A percentile compares a stretch with the other conserved stretches of the same genome.
Conservation (phyloP, 2,797 vertebrate species). For the Syngnathus acus region DNA sequence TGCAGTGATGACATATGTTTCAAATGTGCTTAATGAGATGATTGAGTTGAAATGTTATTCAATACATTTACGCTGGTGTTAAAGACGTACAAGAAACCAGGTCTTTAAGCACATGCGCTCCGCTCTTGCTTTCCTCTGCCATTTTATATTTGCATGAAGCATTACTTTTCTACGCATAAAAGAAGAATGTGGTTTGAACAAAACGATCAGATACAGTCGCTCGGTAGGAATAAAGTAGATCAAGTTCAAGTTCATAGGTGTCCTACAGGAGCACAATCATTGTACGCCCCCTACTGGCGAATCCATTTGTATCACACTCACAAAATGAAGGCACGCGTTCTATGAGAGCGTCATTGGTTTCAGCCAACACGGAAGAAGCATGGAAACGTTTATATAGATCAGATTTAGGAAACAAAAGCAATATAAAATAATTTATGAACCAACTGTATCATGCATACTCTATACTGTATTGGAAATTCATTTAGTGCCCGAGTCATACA, state of each 20-base stretch:
- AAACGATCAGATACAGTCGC: constrained; percentile 20
- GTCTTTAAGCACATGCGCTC: not conserved
- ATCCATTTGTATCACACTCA: constrained; percentile 23
- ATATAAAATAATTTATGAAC: not conserved
- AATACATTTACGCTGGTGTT: not conserved
- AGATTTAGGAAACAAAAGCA: constrained; percentile 3
- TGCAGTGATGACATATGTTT: not conserved
- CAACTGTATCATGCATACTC: not conserved
- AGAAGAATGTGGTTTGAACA: constrained; percentile 23
- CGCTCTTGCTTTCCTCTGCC: not conserved
- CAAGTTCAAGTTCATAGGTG: constrained; percentile 83
- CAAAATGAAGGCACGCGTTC: constrained; percentile 35
- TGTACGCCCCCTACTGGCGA: constrained; percentile 84
- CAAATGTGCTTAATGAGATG: not conserved
- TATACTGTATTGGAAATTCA: not conserved
- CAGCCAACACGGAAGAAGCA: constrained; percentile 17
- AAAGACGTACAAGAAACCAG: not conserved
- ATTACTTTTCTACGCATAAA: not conserved
- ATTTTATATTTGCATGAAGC: not conserved
- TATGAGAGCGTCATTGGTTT: constrained; percentile 37
- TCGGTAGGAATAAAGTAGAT: constrained; percentile 50
- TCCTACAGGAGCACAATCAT: constrained; percentile 69
- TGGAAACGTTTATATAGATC: constrained; percentile 4
- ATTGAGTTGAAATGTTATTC: not conserved
- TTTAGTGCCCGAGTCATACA: not conserved